Conservation (phyloP, 2,113 vertebrate species). For the Alligator sinensis region DNA sequence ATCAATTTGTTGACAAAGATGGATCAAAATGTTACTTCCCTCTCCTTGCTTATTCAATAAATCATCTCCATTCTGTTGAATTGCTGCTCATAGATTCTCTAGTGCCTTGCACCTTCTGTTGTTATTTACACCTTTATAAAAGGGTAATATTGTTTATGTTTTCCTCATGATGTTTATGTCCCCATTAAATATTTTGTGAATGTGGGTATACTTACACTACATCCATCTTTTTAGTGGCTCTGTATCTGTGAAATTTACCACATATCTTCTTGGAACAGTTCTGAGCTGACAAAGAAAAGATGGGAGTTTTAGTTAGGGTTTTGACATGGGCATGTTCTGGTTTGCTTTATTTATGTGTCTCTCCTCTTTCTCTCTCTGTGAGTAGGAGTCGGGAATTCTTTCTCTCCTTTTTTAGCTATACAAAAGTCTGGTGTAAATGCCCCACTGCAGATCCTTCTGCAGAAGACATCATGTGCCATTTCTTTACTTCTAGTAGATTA, state of each 20-base stretch:
- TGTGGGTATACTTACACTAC: neutral
- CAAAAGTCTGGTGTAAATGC: too few species aligned
- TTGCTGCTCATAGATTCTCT: neutral
- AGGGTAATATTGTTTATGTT: neutral
- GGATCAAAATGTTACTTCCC: neutral
- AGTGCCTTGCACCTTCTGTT: neutral
- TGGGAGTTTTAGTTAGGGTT: neutral
- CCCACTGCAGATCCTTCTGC: too few species aligned
- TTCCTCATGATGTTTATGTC: neutral
- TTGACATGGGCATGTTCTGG: neutral
- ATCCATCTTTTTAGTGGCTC: neutral
- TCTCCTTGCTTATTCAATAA: neutral
- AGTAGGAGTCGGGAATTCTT: neutral
- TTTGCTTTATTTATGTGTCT: neutral
- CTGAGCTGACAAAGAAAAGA: neutral
- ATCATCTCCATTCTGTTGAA: neutral
- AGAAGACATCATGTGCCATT: too few species aligned
- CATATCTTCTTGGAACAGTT: neutral
- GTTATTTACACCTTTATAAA: neutral
- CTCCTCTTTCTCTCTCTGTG: neutral
- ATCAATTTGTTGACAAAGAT: neutral
- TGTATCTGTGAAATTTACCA: rapidly evolving
- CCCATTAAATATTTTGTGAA: neutral
- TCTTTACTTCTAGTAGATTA: too few species aligned
- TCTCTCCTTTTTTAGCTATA: neutral